Percentiles rank a stretch among this genome's conserved stretches.
phyloP scores from a whole-genome alignment of 1,140 invertebrate genomes.

The Zaprionus capensis region DNA sequence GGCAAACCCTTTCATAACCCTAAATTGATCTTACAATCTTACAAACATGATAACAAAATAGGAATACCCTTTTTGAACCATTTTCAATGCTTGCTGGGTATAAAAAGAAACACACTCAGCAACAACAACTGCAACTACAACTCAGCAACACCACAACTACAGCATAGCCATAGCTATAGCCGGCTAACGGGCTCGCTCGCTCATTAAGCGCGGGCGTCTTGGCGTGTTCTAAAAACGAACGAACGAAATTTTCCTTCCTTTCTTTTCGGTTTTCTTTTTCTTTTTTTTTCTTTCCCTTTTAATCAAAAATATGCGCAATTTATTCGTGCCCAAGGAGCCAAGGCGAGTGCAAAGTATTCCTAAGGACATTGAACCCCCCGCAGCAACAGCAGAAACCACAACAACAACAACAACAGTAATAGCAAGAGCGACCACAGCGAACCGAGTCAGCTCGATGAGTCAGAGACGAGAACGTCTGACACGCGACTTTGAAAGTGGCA shows the following conservation, averaged over 20 bases:
- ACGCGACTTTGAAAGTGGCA: slow-evolving; percentile 46
- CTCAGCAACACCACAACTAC: not conserved
- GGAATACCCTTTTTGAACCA: not conserved
- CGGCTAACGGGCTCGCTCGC: slow-evolving; percentile 11
- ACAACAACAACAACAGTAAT: not conserved
- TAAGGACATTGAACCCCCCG: slow-evolving; percentile 50
- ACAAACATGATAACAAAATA: not conserved
- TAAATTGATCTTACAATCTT: not conserved
- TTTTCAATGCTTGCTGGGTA: not conserved
- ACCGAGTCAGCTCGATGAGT: slow-evolving; percentile 32
- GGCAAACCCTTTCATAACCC: not conserved
- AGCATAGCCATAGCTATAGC: not conserved
- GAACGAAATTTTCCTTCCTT: slow-evolving; percentile 4
- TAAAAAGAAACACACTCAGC: not conserved
- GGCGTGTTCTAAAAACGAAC: slow-evolving; percentile 12
- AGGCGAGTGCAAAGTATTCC: slow-evolving; percentile 20
- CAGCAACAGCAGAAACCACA: not conserved
- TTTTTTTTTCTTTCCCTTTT: slow-evolving; percentile 17
- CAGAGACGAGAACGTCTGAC: slow-evolving; percentile 22
- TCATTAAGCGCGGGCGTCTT: slow-evolving; percentile 37
- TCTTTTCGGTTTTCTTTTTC: not conserved
- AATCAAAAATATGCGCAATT: slow-evolving; percentile 56
- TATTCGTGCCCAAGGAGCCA: slow-evolving; percentile 31
- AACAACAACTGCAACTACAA: not conserved
- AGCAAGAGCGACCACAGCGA: not conserved